Evolutionary conservation across 2,888 invertebrate genomes (phyloP), one percentile per base, ranked within the genome.

Genomic region (Dione vanillae): DNA sequence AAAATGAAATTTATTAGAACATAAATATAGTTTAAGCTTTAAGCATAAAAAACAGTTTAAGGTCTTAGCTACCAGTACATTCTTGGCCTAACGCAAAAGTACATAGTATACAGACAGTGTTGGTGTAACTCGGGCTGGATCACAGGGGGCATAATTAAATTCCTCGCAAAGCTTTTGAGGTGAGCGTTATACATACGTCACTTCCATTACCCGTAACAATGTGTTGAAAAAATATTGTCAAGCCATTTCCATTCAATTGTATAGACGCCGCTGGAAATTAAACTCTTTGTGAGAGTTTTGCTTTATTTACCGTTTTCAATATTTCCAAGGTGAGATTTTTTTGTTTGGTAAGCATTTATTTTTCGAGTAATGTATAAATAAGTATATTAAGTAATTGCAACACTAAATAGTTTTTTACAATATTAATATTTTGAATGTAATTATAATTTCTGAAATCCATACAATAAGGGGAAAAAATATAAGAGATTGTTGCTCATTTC

Each of bases 141-240:
- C 78, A 77, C 76, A 73, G 65, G 64, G 40, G 69, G 70, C 69
- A 77, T 84, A 82, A 85, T 85, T 83, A 83, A 85, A 85, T 83
- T 83, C 78, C 75, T 79, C 67, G 71, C 75, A 76, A 79, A 78
- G 79, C 82, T 79, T 82, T 82, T 79, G 75, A 78, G 65, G 67
- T 73, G 65, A 68, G 67, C 68, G 68, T 51, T 62, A 70, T 71
- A 74, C 72, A 70, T 71, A 74, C 72, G 67, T 70, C 72, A 76
- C 69, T 79, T 79, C 78, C 77, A 81, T 82, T 85, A 79, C 72
- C 70, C 73, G 70, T 71, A 75, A 82, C 80, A 82, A 82, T 77
- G 76, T 69, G 73, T 70, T 69, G 70, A 67, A 76, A 79, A 80
- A 79, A 77, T 74, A 76, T 75, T 70, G 77, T 76, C 65, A 75